Evolutionary conservation across 2,888 invertebrate genomes (phyloP), one percentile per base, ranked within the genome.

Genomic region (Chrysina gloriosa): DNA sequence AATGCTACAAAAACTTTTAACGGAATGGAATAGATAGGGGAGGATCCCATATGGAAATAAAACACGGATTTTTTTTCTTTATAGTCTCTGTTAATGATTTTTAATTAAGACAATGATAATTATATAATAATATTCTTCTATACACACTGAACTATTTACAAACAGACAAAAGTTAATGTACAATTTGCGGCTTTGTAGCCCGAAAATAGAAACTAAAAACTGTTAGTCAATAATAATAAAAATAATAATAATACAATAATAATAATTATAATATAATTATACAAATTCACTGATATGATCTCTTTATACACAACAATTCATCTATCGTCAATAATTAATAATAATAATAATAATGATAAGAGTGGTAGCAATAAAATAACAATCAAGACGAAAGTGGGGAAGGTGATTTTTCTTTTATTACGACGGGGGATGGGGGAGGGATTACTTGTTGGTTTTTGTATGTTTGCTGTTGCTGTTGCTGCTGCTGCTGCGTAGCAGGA

Each of bases 91-190:
- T 83, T 83, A 83, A 83, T 83, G 79, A 79, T 83, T 61, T 61
- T 84, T 83, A 84, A 83, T 84, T 79, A 84, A 83, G 84, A 84
- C 84, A 84, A 83, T 84, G 79, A 82, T 82, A 81, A 81, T 82
- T 77, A 81, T 61, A 61, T 75, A 74, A 75, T 83, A 80, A 80
- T 83, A 80, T 81, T 79, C 80, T 82, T 81, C 83, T 84, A 84
- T 84, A 84, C 84, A 82, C 82, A 84, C 82, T 82, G 81, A 84
- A 75, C 80, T 84, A 84, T 84, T 79, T 84, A 84, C 84, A 84
- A 84, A 83, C 83, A 82, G 82, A 82, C 81, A 82, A 81, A 80
- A 80, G 73, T 76, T 80, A 81, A 82, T 82, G 79, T 82, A 82
- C 82, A 82, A 79, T 75, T 77, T 77, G 54, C 70, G 70, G 79